These are phyloP conservation scores for Platyrinchus mystaceus DNA, from an alignment of 2,797 vertebrate species.

Conservation along the genomic window DNA sequence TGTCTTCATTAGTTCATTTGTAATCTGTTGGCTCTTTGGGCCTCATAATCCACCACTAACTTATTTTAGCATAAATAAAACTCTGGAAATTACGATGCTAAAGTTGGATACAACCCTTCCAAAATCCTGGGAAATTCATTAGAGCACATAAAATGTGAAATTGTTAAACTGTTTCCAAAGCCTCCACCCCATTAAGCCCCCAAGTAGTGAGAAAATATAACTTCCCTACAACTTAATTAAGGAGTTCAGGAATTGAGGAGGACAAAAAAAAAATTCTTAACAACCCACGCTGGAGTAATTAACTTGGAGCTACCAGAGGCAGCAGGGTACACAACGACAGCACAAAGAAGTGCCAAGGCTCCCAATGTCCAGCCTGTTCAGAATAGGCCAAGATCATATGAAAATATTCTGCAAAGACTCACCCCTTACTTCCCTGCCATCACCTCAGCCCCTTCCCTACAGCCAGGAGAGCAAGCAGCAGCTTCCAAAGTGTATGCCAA, in stretches of 20 bases:
- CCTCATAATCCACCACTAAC: constrained; percentile 7
- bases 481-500: constrained; percentile 54
- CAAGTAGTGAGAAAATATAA: constrained; percentile 43
- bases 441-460: constrained; percentile 54
- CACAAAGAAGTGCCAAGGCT: neutral
- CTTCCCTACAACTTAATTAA: constrained; percentile 34
- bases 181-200: constrained; percentile 51
- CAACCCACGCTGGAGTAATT: neutral
- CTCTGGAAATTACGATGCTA: constrained; percentile 29
- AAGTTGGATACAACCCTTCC: constrained; percentile 20
- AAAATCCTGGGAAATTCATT: constrained; percentile 65
- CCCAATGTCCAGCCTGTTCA: neutral
- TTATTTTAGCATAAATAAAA: constrained; percentile 59
- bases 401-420: constrained; percentile 38
- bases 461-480: constrained; percentile 54
- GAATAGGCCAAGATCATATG: neutral
- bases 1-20: constrained; percentile 28
- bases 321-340: neutral
- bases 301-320: neutral
- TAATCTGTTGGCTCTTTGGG: constrained; percentile 29
- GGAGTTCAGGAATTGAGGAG: neutral
- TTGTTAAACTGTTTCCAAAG: constrained; percentile 46
- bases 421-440: constrained; percentile 59
- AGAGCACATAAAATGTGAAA: constrained; percentile 46
- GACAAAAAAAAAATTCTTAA: neutral